Base-by-base conservation (phyloP, 1,140 invertebrate species). In the Apolygus lucorum region DNA sequence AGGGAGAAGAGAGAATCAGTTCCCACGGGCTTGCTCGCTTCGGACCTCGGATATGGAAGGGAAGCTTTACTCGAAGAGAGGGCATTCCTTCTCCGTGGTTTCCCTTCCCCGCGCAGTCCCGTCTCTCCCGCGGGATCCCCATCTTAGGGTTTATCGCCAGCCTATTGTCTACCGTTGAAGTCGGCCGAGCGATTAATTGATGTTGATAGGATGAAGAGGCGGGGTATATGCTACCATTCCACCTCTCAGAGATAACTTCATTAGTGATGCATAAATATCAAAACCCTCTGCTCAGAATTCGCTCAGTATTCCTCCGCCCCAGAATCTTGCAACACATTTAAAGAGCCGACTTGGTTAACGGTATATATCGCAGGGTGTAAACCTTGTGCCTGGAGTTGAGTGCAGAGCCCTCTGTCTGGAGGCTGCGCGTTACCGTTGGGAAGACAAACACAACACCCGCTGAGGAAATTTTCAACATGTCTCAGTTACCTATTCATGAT, bases 1-100 rank as follows among this genome's bases (percentile, higher is more conserved):
- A 59, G 34, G 54, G 54, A 59, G 34, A 49, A 49, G 34, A 11
- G n/a, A 42, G 54, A 59, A 17, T 59, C 54, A 59, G 54, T 59
- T 59, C 54, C 54, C 54, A 59, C 54, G 54, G 54, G 54, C 54
- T 49, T 49, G 34, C 34, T 49, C 54, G 4, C 22, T 24, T 59
- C 22, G 54, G 54, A 59, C 22, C 54, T 59, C 22, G 54, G 54
- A 49, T 49, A 17, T 49, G n/a, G n/a, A 49, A 49, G 34, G 17
- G 34, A 17, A 21, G 54, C 54, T 59, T 59, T 17, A 24, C 54
- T 59, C 54, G 4, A n/a, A n/a, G 8, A 13, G 22, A 21, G 4
- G 54, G 54, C 54, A 17, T 59, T 17, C 54, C 54, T 59, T 22
- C 54, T 13, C 54, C 22, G 8, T 4, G 54, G 54, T 59, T 11